Evolutionary conservation across 1,140 invertebrate genomes (phyloP).

Genomic region (Drosophila nannoptera): DNA sequence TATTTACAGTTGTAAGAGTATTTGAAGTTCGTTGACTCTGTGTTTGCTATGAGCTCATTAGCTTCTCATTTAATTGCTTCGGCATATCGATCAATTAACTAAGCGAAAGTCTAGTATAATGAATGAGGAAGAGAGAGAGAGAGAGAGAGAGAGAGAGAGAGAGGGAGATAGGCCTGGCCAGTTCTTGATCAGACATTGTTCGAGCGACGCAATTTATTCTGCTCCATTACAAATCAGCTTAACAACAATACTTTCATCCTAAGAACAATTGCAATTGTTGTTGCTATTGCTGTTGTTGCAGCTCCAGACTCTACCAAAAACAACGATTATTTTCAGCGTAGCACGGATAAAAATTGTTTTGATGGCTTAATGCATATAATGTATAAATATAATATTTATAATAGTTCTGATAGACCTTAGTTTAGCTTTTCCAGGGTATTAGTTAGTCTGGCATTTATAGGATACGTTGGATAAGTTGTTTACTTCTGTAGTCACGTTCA

Average conservation of each 20-base stretch:
- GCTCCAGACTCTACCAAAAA: constrained; percentile 18
- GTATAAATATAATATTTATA: background rate
- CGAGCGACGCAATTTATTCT: constrained; percentile 47
- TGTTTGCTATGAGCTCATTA: constrained; percentile 18
- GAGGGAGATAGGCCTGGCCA: background rate
- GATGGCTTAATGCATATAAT: constrained; percentile 22
- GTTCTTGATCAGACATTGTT: background rate
- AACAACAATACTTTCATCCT: constrained; percentile 55
- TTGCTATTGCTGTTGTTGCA: constrained; percentile 15
- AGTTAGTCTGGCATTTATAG: background rate
- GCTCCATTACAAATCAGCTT: constrained; percentile 47
- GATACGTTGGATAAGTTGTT: background rate
- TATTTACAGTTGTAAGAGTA: constrained; percentile 7
- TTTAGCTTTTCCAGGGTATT: constrained; percentile 16
- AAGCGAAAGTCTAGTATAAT: constrained; percentile 48
- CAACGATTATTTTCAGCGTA: constrained; percentile 12
- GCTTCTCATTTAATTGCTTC: constrained; percentile 31
- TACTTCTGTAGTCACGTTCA: constrained; percentile 51
- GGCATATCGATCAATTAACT: constrained; percentile 32
- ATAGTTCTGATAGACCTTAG: background rate
- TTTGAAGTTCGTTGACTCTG: background rate
- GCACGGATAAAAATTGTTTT: background rate
- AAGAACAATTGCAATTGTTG: constrained; percentile 47
- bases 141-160: background rate
- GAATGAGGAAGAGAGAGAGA: constrained; percentile 2